Conservation (phyloP, 2,113 vertebrate species). For the Macaca mulatta region DNA sequence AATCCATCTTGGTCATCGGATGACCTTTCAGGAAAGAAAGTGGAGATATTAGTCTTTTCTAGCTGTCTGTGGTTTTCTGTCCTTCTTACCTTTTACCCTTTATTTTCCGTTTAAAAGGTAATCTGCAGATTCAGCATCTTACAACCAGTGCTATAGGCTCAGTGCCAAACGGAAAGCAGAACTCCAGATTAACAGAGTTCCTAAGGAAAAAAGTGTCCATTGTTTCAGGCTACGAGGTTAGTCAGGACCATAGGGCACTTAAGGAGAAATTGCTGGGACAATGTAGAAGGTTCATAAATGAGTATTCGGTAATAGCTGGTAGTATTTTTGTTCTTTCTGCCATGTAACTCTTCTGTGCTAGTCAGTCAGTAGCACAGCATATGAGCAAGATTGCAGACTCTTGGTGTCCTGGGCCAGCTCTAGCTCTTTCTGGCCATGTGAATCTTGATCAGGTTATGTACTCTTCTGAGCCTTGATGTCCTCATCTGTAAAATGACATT, state of each 20-base stretch:
- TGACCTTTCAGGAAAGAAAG: conserved; percentile 27
- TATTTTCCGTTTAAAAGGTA: conserved; percentile 41
- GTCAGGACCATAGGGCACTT: background rate
- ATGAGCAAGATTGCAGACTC: background rate
- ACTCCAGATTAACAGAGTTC: background rate
- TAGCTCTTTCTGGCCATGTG: background rate
- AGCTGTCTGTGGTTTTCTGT: background rate
- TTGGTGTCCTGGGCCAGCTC: background rate
- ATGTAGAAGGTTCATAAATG: background rate
- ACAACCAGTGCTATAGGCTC: background rate
- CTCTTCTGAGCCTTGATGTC: background rate
- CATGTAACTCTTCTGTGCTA: background rate
- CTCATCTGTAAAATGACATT: background rate
- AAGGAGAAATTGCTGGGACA: background rate
- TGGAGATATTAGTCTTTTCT: background rate
- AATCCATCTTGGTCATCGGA: background rate
- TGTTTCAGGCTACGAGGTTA: background rate
- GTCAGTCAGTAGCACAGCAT: background rate
- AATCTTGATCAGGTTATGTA: background rate
- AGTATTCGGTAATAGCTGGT: background rate
- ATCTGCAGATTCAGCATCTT: conserved; percentile 1
- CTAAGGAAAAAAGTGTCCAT: background rate
- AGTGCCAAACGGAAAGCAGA: background rate
- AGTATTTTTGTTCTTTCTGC: background rate
- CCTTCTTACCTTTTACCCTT: conserved; percentile 48